Evolutionary conservation across 2,888 invertebrate genomes (phyloP).

Genomic region (Parnassius orleans): DNA sequence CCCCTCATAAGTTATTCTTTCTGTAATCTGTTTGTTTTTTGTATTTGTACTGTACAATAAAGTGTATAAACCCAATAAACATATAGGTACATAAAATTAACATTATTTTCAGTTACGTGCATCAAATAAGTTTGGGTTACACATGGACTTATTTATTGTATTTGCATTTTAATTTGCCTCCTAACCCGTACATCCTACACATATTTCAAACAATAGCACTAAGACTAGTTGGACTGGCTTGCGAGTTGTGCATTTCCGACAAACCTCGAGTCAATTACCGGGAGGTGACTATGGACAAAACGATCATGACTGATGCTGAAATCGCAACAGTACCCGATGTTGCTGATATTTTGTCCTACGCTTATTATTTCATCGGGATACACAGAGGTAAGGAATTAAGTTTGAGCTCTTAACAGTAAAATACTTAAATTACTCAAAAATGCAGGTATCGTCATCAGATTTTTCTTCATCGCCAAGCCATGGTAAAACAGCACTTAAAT

Average conservation of each 20-base stretch:
- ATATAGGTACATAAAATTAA: background rate
- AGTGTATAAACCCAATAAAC: background rate
- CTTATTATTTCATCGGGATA: constrained; percentile 91
- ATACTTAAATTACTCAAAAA: no score
- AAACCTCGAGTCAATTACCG: constrained; percentile 37
- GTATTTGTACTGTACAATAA: background rate
- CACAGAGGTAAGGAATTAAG: constrained; percentile 84
- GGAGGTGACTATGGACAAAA: background rate
- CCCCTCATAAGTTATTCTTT: no score
- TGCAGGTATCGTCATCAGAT: no score
- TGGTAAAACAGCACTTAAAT: no score
- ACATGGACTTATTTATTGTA: constrained; percentile 89
- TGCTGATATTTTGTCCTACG: constrained; percentile 87
- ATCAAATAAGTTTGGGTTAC: constrained; percentile 85
- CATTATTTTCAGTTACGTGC: constrained; percentile 80
- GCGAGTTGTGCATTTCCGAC: constrained; percentile 82
- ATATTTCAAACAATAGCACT: constrained; percentile 91
- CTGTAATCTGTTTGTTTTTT: no score
- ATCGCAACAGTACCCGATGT: constrained; percentile 64
- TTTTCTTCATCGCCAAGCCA: no score
- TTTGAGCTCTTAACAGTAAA: no score
- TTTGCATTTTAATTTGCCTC: constrained; percentile 84
- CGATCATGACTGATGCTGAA: constrained; percentile 37
- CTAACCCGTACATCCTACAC: constrained; percentile 86
- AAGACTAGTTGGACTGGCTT: constrained; percentile 90